Conservation (phyloP, 2,888 invertebrate genomes). For the Drosophila yooni region DNA sequence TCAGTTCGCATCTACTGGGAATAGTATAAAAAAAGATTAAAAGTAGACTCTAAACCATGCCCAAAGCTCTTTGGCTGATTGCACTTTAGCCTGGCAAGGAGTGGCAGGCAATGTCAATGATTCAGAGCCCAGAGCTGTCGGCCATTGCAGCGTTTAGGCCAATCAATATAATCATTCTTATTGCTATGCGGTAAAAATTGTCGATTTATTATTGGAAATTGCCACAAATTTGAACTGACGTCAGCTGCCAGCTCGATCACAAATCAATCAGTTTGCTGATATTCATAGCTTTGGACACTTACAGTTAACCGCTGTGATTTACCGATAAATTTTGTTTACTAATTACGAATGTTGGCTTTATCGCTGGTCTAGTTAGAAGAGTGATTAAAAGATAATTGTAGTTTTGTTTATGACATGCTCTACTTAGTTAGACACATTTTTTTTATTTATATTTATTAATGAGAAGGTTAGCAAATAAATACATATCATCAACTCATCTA, state of each 20-base stretch:
- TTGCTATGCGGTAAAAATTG: not conserved
- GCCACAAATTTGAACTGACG: constrained; percentile 34
- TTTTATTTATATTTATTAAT: not conserved
- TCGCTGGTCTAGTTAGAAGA: not conserved
- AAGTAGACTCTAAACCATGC: not conserved
- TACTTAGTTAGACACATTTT: not conserved
- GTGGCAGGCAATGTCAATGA: constrained; percentile 12
- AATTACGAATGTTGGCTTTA: not conserved
- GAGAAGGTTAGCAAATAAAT: constrained; percentile 1
- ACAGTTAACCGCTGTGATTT: not conserved
- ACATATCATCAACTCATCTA: not conserved
- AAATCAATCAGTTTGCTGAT: constrained; percentile 20
- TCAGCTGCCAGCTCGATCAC: constrained; percentile 10
- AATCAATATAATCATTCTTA: constrained; percentile 37
- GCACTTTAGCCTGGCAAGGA: constrained; percentile 15
- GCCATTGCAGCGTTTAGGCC: constrained; percentile 5
- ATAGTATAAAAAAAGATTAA: not conserved
- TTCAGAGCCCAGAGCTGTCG: not conserved
- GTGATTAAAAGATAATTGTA: constrained; percentile 5
- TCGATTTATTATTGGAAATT: constrained; percentile 2
- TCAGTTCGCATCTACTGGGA: not conserved
- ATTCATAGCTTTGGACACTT: constrained; percentile 6
- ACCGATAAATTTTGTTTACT: not conserved
- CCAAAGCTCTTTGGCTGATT: constrained; percentile 27
- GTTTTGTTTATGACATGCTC: constrained; percentile 13